Conservation (phyloP, 2,113 vertebrate species). For the Pionites leucogaster region DNA sequence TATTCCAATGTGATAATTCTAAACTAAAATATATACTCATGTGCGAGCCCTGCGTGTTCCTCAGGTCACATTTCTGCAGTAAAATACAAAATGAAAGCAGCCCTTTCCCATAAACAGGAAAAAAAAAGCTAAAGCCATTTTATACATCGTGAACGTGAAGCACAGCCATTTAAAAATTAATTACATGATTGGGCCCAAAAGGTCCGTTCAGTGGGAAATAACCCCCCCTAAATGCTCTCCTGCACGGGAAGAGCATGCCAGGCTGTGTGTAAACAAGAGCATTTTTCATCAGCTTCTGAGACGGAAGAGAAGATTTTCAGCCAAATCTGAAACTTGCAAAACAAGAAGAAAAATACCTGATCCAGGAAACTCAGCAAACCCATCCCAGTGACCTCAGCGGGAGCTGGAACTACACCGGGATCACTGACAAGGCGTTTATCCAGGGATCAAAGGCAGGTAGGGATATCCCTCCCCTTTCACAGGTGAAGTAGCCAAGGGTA, state of each 20-base stretch:
- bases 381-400: not conserved
- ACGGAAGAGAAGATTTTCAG: not conserved
- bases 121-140: not conserved
- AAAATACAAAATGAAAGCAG: constrained; percentile 2
- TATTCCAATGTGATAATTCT: constrained; percentile 35
- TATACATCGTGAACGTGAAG: not conserved
- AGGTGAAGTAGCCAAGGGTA: not conserved
- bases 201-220: not conserved
- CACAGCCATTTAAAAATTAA: constrained; percentile 35
- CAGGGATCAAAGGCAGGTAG: not conserved
- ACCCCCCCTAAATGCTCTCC: not conserved
- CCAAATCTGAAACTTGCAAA: not conserved
- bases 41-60: not conserved
- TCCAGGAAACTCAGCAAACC: not conserved
- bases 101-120: not conserved
- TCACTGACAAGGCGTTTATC: not conserved
- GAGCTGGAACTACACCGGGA: not conserved
- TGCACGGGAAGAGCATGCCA: not conserved
- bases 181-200: constrained; percentile 46
- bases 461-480: not conserved
- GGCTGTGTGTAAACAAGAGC: not conserved
- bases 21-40: constrained; percentile 1
- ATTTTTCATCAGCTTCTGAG: not conserved
- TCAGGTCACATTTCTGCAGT: not conserved
- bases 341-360: not conserved